Base-by-base conservation (phyloP, 2,888 invertebrate genomes). In the Dryococelus australis region DNA sequence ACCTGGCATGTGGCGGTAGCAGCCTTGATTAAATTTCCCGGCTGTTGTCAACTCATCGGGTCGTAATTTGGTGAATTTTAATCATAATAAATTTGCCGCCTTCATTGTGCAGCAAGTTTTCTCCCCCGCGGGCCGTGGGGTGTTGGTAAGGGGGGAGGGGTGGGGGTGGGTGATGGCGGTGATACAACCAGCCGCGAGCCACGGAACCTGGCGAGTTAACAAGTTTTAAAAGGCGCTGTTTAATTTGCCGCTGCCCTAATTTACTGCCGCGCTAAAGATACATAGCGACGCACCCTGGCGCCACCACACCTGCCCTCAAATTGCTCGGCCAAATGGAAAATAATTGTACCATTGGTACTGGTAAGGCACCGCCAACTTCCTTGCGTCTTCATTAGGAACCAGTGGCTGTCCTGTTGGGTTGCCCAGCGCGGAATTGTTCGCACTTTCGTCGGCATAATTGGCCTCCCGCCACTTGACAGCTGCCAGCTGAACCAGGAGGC, bases 11-110 rank as follows among this genome's bases (percentile, higher is more conserved):
- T 83, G 83, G 35, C 65, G 65, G 65, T n/a, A 83, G 83, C 83
- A 8, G 35, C 24, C 83, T 83, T 83, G 83, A 83, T 83, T 83
- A 83, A 83, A 83, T 83, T 83, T 83, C 35, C 6, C 65, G 35
- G 35, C 20, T 43, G 35, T 28, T 83, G 83, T 83, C 83, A 83
- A 83, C 83, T 83, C 83, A 83, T 83, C 43, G 83, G 83, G 83
- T 35, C 83, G 83, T 83, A 83, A 83, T 83, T 35, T 83, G 83
- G 83, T 24, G 43, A 83, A 83, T 83, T 83, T 83, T 83, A 83
- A 83, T 83, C 83, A 83, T 83, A 83, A 83, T 83, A 83, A 83
- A 83, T 83, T 83, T 83, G 20, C 28, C 83, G 65, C 47, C 47
- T 47, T 47, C 47, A 47, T 47, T 47, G 47, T 47, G 47, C 47